Evolutionary conservation across 1,140 invertebrate species (phyloP).

Genomic region (Oncopeltus fasciatus): DNA sequence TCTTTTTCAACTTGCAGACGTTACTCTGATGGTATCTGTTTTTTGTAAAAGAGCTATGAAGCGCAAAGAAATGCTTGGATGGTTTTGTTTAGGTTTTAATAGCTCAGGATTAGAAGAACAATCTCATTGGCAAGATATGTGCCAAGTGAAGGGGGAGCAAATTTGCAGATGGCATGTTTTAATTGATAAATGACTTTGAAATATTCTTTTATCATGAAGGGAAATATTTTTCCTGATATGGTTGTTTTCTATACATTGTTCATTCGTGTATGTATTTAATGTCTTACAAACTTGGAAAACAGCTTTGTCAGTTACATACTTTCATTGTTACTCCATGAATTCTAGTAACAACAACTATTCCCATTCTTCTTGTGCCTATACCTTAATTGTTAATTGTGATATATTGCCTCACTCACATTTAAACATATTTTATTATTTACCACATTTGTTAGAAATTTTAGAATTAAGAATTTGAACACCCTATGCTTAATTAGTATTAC

Average conservation of each 20-base stretch:
- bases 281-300: not conserved
- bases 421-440: not conserved
- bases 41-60: slow-evolving; percentile 86
- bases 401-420: slow-evolving; percentile 7
- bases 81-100: slow-evolving; percentile 83
- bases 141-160: slow-evolving; percentile 51
- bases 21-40: slow-evolving; percentile 83
- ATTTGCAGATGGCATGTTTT: slow-evolving; percentile 62
- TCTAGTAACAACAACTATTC: not conserved
- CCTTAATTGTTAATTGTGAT: slow-evolving; percentile 6
- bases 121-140: slow-evolving; percentile 88
- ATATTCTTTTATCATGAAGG: not conserved
- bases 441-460: not conserved
- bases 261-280: not conserved
- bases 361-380: slow-evolving; percentile 8
- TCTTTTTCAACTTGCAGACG: slow-evolving; percentile 86
- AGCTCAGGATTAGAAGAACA: slow-evolving; percentile 81
- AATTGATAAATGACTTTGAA: slow-evolving; percentile 28
- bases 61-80: slow-evolving; percentile 89
- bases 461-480: not conserved
- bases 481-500: not conserved
- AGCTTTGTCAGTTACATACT: not conserved
- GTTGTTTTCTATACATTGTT: not conserved
- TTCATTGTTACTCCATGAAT: not conserved
- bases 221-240: not conserved